Percentiles rank a stretch among this genome's conserved stretches.
These are phyloP conservation scores for Heptranchias perlo DNA, from an alignment of 2,113 vertebrate genomes.

Conservation along the genomic window DNA sequence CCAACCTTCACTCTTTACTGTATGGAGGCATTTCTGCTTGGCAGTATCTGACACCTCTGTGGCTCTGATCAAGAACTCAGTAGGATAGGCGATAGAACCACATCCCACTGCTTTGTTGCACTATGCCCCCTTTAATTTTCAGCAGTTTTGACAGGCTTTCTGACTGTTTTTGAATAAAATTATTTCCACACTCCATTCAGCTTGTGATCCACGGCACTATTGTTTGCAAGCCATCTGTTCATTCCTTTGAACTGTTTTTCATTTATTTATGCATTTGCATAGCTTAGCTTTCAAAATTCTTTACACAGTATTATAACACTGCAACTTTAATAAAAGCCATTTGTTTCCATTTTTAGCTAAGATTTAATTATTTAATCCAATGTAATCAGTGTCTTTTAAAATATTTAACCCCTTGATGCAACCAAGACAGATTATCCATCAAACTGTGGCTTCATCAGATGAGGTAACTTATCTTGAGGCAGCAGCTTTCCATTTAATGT, in stretches of 20 bases:
- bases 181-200: neutral
- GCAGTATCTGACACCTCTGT: too few species aligned
- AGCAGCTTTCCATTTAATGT: neutral
- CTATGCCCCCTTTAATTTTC: neutral
- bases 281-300: neutral
- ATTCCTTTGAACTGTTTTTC: neutral
- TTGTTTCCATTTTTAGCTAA: neutral
- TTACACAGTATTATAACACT: neutral
- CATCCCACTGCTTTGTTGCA: neutral
- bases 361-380: neutral
- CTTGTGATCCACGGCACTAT: neutral
- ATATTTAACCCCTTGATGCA: neutral
- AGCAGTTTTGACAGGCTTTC: neutral
- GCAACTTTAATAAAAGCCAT: neutral
- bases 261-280: neutral
- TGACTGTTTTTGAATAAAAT: constrained; percentile 24
- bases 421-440: neutral
- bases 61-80: neutral
- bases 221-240: constrained; percentile 17
- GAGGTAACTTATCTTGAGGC: neutral
- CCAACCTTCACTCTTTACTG: neutral
- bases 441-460: neutral
- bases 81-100: neutral
- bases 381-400: neutral
- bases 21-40: neutral